Percentiles rank a stretch among this genome's conserved stretches.
These are phyloP conservation scores for Hestina assimilis DNA, from an alignment of 1,140 invertebrate species.

Conservation along the genomic window DNA sequence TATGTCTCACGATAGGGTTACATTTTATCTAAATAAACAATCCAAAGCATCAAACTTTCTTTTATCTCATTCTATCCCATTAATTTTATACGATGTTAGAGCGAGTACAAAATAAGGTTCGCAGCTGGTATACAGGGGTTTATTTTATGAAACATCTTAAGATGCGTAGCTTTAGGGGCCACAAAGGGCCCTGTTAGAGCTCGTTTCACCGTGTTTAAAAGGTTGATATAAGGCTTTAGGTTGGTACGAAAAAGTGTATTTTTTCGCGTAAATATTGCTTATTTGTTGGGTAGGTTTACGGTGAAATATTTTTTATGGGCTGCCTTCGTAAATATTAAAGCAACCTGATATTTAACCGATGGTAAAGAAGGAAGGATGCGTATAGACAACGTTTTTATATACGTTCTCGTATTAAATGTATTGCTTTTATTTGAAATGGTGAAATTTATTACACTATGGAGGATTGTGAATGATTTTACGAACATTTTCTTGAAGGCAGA, in stretches of 20 bases:
- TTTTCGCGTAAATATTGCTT: slow-evolving; percentile 42
- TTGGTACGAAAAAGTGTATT: slow-evolving; percentile 28
- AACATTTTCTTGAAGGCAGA: no score
- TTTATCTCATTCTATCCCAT: slow-evolving; percentile 1
- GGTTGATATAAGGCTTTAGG: slow-evolving; percentile 35
- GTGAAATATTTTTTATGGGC: slow-evolving; percentile 24
- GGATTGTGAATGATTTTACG: no score
- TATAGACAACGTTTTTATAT: neutral
- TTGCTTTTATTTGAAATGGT: neutral
- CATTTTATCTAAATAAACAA: no score
- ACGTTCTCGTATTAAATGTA: neutral
- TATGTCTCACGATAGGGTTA: no score
- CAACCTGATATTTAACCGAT: slow-evolving; percentile 9
- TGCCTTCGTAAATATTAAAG: slow-evolving; percentile 31
- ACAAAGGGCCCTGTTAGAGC: slow-evolving; percentile 25
- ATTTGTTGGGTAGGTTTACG: slow-evolving; percentile 31
- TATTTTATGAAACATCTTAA: slow-evolving; percentile 17
- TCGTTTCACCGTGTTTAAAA: slow-evolving; percentile 33
- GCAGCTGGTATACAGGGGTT: slow-evolving; percentile 5
- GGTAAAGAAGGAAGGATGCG: neutral
- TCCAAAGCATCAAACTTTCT: neutral
- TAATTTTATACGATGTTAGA: slow-evolving; percentile 1
- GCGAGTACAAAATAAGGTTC: neutral
- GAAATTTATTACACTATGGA: no score
- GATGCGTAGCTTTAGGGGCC: slow-evolving; percentile 25